These are phyloP conservation scores for Pontoporia blainvillei DNA, from an alignment of 2,113 vertebrate species.

Conservation along the genomic window DNA sequence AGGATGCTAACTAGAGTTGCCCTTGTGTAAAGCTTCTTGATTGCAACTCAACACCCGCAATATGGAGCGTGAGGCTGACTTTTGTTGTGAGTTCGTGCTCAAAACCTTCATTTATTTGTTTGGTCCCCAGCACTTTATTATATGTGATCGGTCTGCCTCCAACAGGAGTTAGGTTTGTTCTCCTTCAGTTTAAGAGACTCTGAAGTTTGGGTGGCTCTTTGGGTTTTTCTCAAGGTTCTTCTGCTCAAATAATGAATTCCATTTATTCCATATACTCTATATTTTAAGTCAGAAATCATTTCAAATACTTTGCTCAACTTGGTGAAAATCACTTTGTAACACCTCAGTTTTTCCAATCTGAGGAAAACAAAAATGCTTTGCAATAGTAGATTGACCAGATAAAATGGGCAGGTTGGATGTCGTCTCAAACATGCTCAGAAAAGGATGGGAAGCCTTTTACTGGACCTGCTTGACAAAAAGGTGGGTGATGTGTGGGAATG, in stretches of 20 bases:
- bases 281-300: constrained; percentile 5
- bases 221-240: neutral
- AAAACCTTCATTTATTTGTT: neutral
- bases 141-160: neutral
- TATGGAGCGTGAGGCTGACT: neutral
- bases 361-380: constrained; percentile 7
- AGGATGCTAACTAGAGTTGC: neutral
- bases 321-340: neutral
- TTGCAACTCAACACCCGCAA: neutral
- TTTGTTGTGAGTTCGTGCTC: neutral
- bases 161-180: neutral
- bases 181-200: neutral
- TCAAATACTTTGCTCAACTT: neutral
- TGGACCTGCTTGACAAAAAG: neutral
- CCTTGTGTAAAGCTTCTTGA: neutral
- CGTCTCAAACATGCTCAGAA: neutral
- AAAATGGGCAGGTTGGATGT: neutral
- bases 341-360: neutral
- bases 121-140: neutral
- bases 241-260: constrained; percentile 4
- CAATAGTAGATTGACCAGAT: neutral
- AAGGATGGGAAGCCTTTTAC: neutral
- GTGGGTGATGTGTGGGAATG: neutral
- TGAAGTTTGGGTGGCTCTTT: neutral
- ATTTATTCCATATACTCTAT: neutral